Evolutionary conservation across 2,113 vertebrate species (phyloP), one percentile per base, ranked within the genome.

Genomic region (Tenrec ecaudatus): DNA sequence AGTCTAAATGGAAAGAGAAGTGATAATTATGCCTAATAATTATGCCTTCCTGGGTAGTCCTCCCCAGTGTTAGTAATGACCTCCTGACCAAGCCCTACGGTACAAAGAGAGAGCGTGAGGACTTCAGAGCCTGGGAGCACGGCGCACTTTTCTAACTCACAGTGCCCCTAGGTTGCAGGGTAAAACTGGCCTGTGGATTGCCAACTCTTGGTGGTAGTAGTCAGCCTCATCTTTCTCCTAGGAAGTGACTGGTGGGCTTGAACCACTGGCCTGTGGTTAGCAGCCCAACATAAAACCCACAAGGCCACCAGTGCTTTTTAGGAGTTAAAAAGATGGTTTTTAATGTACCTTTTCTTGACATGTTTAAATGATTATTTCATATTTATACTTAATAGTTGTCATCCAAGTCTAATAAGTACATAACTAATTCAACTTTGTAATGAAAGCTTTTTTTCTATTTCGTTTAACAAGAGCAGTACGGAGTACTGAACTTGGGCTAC

Each of bases 21-120:
- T 91, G 91, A 53, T 53, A 62, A 94, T 78, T 10, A 53, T 96
- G 95, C 95, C 79, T 90, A 90, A 94, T 94, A 96, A 97, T 95
- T 92, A 86, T 60, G 58, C 27, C 57, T 88, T 36, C 53, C 68
- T 78, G 81, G 38, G 57, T 86, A 92, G 86, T 57, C 60, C 36
- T 29, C 71, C 57, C 38, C 77, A 31, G 10, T 14, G 6, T 81
- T 94, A 83, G 82, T 77, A 64, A 82, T 40, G 33, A 92, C 83
- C 25, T 83, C 47, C 31, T n/a, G 62, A 77, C 47, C 64, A 78
- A 80, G 68, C 12, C 2, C 0, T 29, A 15, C 0, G 1, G 23
- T 66, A 77, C 73, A 79, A 68, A 33, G 88, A 40, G 73, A 47
- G 62, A 19, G 11, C 9, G 6, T 20, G 62, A 25, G 71, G 64